phyloP scores from a whole-genome alignment of 2,797 vertebrate genomes.

The Lepilemur septentrionalis region DNA sequence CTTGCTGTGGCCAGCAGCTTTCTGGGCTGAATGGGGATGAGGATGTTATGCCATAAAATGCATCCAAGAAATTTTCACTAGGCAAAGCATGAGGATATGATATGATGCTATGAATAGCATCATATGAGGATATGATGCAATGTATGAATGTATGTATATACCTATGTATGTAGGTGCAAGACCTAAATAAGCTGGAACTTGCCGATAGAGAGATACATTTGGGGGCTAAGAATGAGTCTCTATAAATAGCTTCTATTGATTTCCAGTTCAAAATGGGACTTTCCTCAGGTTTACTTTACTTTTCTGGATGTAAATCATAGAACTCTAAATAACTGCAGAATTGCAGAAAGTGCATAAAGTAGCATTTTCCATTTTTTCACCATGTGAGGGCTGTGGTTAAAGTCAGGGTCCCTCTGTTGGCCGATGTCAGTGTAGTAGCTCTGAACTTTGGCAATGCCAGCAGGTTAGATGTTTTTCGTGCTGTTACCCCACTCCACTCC shows the following conservation, averaged over 20 bases:
- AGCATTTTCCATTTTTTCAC: not conserved
- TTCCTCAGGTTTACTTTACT: not conserved
- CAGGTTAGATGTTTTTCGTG: not conserved
- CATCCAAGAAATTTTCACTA: not conserved
- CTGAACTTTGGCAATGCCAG: not conserved
- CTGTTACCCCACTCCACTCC: too few species aligned
- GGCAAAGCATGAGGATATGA: not conserved
- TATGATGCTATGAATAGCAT: not conserved
- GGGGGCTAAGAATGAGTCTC: not conserved
- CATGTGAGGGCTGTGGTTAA: not conserved
- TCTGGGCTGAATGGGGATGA: not conserved
- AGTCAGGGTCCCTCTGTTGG: not conserved
- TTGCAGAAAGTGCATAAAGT: not conserved
- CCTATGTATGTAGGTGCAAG: too few species aligned
- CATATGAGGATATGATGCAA: not conserved
- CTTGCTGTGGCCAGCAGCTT: not conserved
- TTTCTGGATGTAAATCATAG: not conserved
- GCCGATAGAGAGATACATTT: not conserved
- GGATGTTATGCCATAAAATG: not conserved
- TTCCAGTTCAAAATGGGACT: not conserved
- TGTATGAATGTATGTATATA: not conserved
- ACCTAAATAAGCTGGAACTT: not conserved
- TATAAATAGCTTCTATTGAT: not conserved
- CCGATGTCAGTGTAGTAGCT: not conserved
- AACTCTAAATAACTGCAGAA: not conserved